Conservation (phyloP, 2,113 vertebrate species). For the Caranx ignobilis region DNA sequence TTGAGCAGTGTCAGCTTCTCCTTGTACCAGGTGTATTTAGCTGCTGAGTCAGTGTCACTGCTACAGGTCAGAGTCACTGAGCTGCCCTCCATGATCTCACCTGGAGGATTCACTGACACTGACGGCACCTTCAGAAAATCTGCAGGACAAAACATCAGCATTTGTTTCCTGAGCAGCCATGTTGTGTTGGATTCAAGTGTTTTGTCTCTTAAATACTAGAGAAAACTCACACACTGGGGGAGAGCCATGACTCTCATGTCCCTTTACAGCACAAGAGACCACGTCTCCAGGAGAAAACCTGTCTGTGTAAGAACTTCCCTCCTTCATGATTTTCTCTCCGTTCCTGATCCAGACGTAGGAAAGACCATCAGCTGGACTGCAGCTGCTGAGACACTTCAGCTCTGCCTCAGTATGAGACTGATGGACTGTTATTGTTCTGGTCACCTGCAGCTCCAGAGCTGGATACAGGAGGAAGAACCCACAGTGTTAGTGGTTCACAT, state of each 20-base stretch:
- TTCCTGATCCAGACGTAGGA: slow-evolving; percentile 20
- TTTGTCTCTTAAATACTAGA: too few species aligned
- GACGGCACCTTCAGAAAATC: background rate
- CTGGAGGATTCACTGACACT: background rate
- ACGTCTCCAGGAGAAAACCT: background rate
- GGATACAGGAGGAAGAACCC: background rate
- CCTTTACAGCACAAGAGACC: background rate
- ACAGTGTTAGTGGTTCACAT: too few species aligned
- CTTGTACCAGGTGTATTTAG: slow-evolving; percentile 26
- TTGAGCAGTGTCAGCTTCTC: background rate
- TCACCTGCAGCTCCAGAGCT: background rate
- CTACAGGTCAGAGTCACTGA: slow-evolving; percentile 21
- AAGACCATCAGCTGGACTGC: background rate
- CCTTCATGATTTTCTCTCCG: background rate
- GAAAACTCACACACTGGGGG: slow-evolving; percentile 10
- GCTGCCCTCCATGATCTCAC: background rate
- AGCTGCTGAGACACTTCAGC: slow-evolving; percentile 20
- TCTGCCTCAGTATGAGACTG: background rate
- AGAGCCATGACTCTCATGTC: background rate
- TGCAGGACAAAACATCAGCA: too few species aligned
- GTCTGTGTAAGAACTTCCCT: background rate
- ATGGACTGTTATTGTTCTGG: background rate
- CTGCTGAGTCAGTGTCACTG: slow-evolving; percentile 1
- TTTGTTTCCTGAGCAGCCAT: too few species aligned
- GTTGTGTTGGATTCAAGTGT: too few species aligned